These are phyloP conservation scores for Azemiops feae DNA, from an alignment of 2,113 vertebrate genomes.

Conservation along the genomic window DNA sequence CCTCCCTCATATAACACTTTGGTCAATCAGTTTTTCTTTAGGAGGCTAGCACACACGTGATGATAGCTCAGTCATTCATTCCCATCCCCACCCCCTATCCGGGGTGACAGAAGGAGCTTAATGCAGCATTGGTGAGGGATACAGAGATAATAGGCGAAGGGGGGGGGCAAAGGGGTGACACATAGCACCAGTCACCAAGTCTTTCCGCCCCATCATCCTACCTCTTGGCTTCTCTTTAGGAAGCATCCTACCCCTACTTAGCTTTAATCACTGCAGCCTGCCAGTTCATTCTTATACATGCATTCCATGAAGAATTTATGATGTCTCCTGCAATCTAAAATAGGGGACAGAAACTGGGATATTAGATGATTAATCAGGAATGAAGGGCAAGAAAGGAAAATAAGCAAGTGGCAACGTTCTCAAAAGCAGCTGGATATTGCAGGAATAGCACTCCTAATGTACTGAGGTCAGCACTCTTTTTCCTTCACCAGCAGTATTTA, in stretches of 20 bases:
- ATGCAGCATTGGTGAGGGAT: slow-evolving; percentile 20
- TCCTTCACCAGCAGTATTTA: background rate
- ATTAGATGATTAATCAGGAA: background rate
- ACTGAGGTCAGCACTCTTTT: background rate
- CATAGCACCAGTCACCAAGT: background rate
- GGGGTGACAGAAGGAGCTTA: slow-evolving; percentile 36
- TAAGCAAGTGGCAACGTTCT: background rate
- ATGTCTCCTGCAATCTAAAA: background rate
- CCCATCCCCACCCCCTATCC: background rate
- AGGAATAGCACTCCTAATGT: background rate
- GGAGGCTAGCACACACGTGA: slow-evolving; percentile 54
- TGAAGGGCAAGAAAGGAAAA: background rate
- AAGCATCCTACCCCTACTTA: background rate
- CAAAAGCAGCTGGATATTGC: too few relatives aligned
- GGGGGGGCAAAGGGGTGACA: background rate
- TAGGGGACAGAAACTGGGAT: background rate
- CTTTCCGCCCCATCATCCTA: background rate
- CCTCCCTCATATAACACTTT: slow-evolving; percentile 4
- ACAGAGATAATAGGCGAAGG: background rate
- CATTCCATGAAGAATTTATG: background rate
- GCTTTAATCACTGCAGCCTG: background rate
- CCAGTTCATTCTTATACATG: background rate
- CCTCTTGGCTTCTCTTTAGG: background rate
- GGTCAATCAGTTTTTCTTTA: slow-evolving; percentile 30
- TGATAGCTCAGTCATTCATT: slow-evolving; percentile 7